Conservation (phyloP, 2,888 invertebrate genomes). For the Falcaria lacertinaria region DNA sequence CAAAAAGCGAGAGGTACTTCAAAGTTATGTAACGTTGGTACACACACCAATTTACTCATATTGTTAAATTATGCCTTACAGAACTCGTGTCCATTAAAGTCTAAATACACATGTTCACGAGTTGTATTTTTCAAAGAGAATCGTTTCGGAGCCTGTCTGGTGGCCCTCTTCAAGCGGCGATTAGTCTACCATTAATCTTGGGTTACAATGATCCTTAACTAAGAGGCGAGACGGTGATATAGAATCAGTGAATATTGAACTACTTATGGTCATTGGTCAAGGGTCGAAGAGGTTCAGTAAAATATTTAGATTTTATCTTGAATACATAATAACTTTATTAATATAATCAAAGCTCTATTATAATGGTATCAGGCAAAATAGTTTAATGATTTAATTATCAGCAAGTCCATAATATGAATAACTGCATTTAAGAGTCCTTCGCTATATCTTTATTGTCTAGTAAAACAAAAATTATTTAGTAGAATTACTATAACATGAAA, state of each 20-base stretch:
- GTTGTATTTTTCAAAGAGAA: constrained; percentile 18
- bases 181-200: constrained; percentile 63
- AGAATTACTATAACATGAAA: neutral
- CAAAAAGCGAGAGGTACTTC: no score
- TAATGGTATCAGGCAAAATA: no score
- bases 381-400: no score
- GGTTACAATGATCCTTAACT: constrained; percentile 64
- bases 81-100: no score
- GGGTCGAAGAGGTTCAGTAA: constrained; percentile 13
- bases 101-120: neutral
- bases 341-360: no score
- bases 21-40: no score
- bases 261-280: constrained; percentile 39
- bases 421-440: no score
- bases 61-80: no score
- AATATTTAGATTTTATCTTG: constrained; percentile 16
- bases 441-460: no score
- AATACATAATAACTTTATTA: neutral
- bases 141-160: no score
- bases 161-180: constrained; percentile 40
- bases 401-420: no score
- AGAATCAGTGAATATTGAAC: constrained; percentile 41
- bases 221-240: constrained; percentile 55
- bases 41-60: no score
- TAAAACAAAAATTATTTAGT: neutral